Percentiles rank a stretch among this genome's conserved stretches.
Evolutionary conservation across 2,113 vertebrate species (phyloP).

Genomic region (Callipepla squamata): DNA sequence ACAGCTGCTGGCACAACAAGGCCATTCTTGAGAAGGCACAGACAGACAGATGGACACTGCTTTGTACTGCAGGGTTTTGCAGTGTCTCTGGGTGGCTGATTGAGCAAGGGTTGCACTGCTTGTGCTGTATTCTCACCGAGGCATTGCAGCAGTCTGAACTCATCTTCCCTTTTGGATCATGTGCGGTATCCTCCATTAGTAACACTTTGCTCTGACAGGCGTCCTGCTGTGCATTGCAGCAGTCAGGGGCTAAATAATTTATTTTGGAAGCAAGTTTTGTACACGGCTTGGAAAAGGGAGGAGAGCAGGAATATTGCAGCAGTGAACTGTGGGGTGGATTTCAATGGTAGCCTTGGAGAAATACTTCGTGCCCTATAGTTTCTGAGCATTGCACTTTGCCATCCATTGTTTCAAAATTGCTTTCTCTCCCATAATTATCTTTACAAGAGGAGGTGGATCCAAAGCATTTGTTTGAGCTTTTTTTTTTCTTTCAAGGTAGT

Average conservation of each 20-base stretch:
- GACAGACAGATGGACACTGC: neutral
- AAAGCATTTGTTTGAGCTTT: neutral
- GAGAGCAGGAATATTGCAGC: neutral
- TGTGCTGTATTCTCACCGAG: neutral
- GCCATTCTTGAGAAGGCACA: neutral
- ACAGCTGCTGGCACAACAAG: neutral
- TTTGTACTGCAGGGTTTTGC: neutral
- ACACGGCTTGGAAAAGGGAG: neutral
- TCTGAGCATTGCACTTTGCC: neutral
- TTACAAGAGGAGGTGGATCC: slow-evolving; percentile 6
- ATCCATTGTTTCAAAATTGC: slow-evolving; percentile 24
- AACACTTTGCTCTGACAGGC: neutral
- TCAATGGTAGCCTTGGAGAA: neutral
- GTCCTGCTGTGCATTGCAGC: neutral
- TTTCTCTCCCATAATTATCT: slow-evolving; percentile 5
- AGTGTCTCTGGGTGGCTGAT: neutral
- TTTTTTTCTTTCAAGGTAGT: neutral
- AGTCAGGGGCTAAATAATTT: neutral
- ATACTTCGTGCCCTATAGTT: neutral
- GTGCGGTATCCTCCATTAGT: neutral
- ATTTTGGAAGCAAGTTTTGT: neutral
- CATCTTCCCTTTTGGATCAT: neutral
- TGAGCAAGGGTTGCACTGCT: neutral
- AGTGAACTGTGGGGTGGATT: neutral
- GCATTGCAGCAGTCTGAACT: neutral